Percentiles rank a stretch among this genome's conserved stretches.
These are phyloP conservation scores for Torymus tubicola DNA, from an alignment of 2,888 invertebrate species.

Conservation along the genomic window DNA sequence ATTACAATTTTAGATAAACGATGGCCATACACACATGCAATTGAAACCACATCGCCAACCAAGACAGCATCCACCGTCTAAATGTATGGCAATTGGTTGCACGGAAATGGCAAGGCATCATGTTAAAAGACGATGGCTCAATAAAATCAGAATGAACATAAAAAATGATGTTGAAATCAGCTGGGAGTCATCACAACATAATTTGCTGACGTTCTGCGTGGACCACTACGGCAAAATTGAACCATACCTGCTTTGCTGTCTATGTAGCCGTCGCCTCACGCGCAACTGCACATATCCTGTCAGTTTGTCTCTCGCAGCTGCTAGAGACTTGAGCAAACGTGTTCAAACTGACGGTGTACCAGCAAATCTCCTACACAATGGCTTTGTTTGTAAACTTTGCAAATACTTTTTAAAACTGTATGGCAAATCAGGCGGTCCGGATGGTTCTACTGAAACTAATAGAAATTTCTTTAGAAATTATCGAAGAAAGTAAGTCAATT, in stretches of 20 bases:
- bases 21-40: conserved; percentile 73
- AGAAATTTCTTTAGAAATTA: conserved; percentile 80
- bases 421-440: conserved; percentile 78
- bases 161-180: conserved; percentile 60
- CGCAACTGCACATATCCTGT: conserved; percentile 86
- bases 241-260: conserved; percentile 85
- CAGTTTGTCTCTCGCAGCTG: conserved; percentile 79
- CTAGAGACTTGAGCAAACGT: conserved; percentile 76
- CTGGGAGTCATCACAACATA: conserved; percentile 74
- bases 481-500: conserved; percentile 78
- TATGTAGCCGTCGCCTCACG: conserved; percentile 86
- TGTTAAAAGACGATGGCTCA: conserved; percentile 75
- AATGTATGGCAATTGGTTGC: conserved; percentile 73
- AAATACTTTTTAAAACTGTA: conserved; percentile 86
- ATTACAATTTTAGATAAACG: conserved; percentile 68
- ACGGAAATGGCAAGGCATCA: conserved; percentile 73
- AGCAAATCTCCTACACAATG: conserved; percentile 82
- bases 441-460: conserved; percentile 77
- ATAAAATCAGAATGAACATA: conserved; percentile 67
- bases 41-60: conserved; percentile 68
- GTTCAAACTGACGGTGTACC: conserved; percentile 83
- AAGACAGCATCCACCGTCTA: conserved; percentile 70
- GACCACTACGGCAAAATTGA: conserved; percentile 84
- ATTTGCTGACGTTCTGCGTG: conserved; percentile 75
- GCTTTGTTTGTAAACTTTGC: conserved; percentile 89